A percentile compares a stretch with the other conserved stretches of the same genome.
phyloP scores from a whole-genome alignment of 2,888 invertebrate genomes.

The Cerastis leucographa region DNA sequence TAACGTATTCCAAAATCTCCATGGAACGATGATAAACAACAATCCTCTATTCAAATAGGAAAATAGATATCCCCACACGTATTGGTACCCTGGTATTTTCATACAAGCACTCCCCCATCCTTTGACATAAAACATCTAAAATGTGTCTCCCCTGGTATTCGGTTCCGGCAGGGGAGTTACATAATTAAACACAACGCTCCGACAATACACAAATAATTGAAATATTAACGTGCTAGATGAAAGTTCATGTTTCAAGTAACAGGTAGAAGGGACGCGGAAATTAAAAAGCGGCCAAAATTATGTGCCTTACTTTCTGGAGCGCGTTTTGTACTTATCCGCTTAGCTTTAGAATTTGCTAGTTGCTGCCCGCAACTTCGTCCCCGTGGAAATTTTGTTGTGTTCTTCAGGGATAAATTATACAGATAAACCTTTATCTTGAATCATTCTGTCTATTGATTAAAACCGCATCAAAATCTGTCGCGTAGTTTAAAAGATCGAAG shows the following conservation, averaged over 20 bases:
- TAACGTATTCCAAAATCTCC: conserved; percentile 29
- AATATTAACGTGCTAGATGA: conserved; percentile 52
- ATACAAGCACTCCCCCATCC: conserved; percentile 27
- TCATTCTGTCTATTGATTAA: too few species aligned
- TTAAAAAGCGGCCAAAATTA: conserved; percentile 18
- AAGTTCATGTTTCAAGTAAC: conserved; percentile 39
- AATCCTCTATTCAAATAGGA: conserved; percentile 48
- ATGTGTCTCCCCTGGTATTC: conserved; percentile 41
- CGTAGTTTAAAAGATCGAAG: too few species aligned
- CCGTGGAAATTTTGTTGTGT: too few species aligned
- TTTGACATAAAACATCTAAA: conserved; percentile 60
- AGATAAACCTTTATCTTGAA: too few species aligned
- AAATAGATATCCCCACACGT: conserved; percentile 38
- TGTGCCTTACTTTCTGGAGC: background rate
- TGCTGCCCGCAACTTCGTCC: too few species aligned
- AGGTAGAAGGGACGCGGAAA: conserved; percentile 19
- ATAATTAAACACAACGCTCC: conserved; percentile 61
- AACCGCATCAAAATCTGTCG: too few species aligned
- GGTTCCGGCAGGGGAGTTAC: conserved; percentile 33
- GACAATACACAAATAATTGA: conserved; percentile 62
- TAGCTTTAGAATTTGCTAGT: background rate
- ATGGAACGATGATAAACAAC: conserved; percentile 44
- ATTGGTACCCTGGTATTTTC: conserved; percentile 27
- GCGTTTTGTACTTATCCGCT: background rate
- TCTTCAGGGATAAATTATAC: too few species aligned